Evolutionary conservation across 2,888 invertebrate species (phyloP), one percentile per base, ranked within the genome.

Genomic region (Drosophila hamatofila): DNA sequence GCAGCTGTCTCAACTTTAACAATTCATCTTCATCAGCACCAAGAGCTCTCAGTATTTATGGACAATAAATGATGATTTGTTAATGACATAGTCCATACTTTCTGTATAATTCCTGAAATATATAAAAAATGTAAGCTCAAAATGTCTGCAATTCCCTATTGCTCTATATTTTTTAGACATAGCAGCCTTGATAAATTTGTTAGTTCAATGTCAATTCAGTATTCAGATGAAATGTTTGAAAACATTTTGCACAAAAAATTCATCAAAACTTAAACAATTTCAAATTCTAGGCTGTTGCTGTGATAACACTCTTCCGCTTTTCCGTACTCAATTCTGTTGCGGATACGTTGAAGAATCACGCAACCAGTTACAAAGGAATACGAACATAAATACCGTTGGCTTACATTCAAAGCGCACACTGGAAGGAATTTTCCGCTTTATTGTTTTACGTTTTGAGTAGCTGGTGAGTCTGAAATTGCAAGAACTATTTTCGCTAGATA

Each of bases 221-320:
- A 49, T 35, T 66, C 42, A 14, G 14, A 30, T 54, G 3, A 9
- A 60, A 60, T 23, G 49, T 46, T 51, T 16, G 18, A 57, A 23
- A 49, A 35, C 27, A 23, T 59, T 51, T 39, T 58, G 56, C 62
- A 73, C 42, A 63, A 41, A 72, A 72, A 62, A 59, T 59, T 55
- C 8, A 49, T 46, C 33, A 55, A 35, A 60, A 62, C 67, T 25
- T 23, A 44, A 46, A 72, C 49, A 44, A 55, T 41, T 72, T 23
- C 12, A 54, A 41, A 37, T 46, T 54, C 16, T 44, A 21, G 9
- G 42, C 21, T 37, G 48, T 37, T 37, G 14, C 61, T 44, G 33
- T 41, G 39, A 42, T 54, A 39, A 30, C 65, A 66, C 52, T 6
- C 23, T 23, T 14, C 37, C 30, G 27, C 33, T 3, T 12, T 23